phyloP scores from a whole-genome alignment of 2,888 invertebrate species.

The Philereme transversata region DNA sequence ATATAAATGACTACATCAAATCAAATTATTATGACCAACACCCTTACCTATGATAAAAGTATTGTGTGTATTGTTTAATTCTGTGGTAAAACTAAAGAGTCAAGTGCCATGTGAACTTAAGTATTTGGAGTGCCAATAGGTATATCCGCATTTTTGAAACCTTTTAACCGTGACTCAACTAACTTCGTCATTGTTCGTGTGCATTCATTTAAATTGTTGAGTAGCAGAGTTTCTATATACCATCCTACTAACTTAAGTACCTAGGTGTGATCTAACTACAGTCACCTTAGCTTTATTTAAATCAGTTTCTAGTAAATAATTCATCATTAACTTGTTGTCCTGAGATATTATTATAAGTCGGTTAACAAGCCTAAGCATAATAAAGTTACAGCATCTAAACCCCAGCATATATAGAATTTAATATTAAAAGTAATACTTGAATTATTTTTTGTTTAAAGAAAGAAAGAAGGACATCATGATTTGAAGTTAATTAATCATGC shows the following conservation, averaged over 20 bases:
- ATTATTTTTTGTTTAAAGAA: neutral
- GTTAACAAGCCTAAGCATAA: too few relatives aligned
- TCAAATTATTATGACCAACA: too few relatives aligned
- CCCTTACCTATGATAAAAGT: too few relatives aligned
- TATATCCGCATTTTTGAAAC: slow-evolving; percentile 21
- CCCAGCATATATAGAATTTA: too few relatives aligned
- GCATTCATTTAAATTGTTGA: slow-evolving; percentile 24
- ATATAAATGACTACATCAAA: too few relatives aligned
- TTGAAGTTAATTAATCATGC: slow-evolving; percentile 9
- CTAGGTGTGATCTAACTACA: slow-evolving; percentile 1
- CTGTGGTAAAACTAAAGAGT: neutral
- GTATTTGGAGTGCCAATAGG: slow-evolving; percentile 9
- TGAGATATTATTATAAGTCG: too few relatives aligned
- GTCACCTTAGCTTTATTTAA: slow-evolving; percentile 7
- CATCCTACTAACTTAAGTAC: neutral
- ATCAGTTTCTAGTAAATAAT: slow-evolving; percentile 6
- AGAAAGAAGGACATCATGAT: slow-evolving; percentile 5
- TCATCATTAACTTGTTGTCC: neutral
- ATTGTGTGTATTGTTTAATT: too few relatives aligned
- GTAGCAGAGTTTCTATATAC: neutral
- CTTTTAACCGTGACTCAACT: slow-evolving; percentile 26
- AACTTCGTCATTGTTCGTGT: slow-evolving; percentile 10
- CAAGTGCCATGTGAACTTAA: slow-evolving; percentile 11
- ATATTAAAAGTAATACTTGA: neutral
- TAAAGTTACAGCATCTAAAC: too few relatives aligned